Percentiles rank a stretch among this genome's conserved stretches.
phyloP scores from a whole-genome alignment of 1,140 invertebrate species.

The Heliothis virescens region DNA sequence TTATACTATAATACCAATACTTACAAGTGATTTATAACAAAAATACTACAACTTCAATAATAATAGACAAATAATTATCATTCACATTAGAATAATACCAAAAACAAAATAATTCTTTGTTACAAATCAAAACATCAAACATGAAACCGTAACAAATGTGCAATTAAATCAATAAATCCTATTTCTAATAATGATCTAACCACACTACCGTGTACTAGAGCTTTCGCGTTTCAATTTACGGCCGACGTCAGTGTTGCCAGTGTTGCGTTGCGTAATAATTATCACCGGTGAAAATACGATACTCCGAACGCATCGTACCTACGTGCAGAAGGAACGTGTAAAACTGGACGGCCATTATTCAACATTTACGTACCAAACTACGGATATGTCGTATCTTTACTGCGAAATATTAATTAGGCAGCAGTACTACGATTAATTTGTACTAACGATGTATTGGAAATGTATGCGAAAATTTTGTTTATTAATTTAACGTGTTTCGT shows the following conservation, averaged over 20 bases:
- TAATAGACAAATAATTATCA: neutral
- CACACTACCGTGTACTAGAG: slow-evolving; percentile 14
- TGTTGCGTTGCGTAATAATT: slow-evolving; percentile 67
- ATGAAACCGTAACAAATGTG: slow-evolving; percentile 22
- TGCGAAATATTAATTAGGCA: slow-evolving; percentile 40
- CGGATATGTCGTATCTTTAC: slow-evolving; percentile 21
- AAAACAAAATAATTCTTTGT: neutral
- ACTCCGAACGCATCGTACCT: slow-evolving; percentile 56
- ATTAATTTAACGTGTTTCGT: neutral
- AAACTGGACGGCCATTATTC: slow-evolving; percentile 61
- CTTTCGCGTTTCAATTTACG: slow-evolving; percentile 63
- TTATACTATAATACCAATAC: no score
- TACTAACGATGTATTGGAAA: slow-evolving; percentile 3
- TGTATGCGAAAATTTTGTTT: neutral
- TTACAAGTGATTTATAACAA: no score
- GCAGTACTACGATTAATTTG: slow-evolving; percentile 25
- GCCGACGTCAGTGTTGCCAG: slow-evolving; percentile 46
- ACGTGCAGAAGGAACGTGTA: slow-evolving; percentile 46
- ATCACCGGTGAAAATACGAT: slow-evolving; percentile 67
- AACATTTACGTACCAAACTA: slow-evolving; percentile 53
- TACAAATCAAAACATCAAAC: slow-evolving; percentile 8
- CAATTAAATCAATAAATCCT: slow-evolving; percentile 34
- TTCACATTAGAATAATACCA: neutral
- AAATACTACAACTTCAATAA: no score
- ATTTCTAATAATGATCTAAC: slow-evolving; percentile 39